Evolutionary conservation across 2,888 invertebrate genomes (phyloP).

Genomic region (Lepidochrysops patricia): DNA sequence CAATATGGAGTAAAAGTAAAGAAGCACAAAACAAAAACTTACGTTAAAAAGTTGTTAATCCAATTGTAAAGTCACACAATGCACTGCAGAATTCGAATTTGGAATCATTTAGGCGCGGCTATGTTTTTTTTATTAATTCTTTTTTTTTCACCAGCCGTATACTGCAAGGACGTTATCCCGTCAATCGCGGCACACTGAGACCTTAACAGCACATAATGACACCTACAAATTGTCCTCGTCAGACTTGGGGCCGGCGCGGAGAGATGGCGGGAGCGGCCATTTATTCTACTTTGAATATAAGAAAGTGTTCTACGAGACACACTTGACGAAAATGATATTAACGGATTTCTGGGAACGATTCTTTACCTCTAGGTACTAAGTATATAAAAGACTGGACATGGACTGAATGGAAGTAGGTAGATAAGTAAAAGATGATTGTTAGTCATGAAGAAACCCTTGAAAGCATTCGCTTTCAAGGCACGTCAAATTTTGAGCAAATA

Average conservation of each 20-base stretch:
- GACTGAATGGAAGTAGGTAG: no score
- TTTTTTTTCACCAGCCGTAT: slow-evolving; percentile 13
- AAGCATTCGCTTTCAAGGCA: no score
- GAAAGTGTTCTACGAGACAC: not conserved
- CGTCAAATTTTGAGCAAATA: no score
- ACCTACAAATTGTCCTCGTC: slow-evolving; percentile 61
- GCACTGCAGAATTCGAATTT: not conserved
- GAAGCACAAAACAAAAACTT: slow-evolving; percentile 40
- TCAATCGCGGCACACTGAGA: slow-evolving; percentile 52
- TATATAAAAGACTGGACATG: no score
- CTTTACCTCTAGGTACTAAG: no score
- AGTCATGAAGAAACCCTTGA: no score
- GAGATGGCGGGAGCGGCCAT: slow-evolving; percentile 27
- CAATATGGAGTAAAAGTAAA: slow-evolving; percentile 27
- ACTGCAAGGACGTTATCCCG: slow-evolving; percentile 40
- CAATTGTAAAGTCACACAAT: not conserved
- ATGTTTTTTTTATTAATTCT: not conserved
- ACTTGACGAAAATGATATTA: not conserved
- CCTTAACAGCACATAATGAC: slow-evolving; percentile 62
- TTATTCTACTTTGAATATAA: slow-evolving; percentile 8
- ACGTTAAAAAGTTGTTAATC: not conserved
- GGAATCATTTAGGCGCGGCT: not conserved
- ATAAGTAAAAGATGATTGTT: no score
- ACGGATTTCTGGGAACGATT: not conserved
- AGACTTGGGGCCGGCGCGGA: slow-evolving; percentile 46